Evolutionary conservation across 2,797 vertebrate species (phyloP).

Genomic region (Clamator glandarius): DNA sequence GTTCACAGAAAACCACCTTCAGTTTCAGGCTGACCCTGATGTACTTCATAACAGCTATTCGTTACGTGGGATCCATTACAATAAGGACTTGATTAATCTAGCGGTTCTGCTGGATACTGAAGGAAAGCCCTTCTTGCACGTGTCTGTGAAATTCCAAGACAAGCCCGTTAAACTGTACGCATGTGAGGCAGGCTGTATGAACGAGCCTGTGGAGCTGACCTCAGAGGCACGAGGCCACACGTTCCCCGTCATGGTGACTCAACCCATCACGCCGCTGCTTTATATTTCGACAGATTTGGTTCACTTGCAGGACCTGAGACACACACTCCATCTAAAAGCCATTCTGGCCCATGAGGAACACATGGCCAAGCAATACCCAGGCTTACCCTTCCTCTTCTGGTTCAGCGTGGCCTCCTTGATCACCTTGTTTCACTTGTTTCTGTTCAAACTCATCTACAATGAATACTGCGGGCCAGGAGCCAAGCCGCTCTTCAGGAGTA

Average conservation of each 20-base stretch:
- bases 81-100: constrained; percentile 90
- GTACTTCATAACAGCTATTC: constrained; percentile 97
- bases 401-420: constrained; percentile 98
- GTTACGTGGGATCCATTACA: constrained; percentile 92
- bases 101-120: constrained; percentile 88
- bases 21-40: constrained; percentile 95
- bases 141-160: constrained; percentile 91
- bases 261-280: constrained; percentile 93
- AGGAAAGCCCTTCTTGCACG: constrained; percentile 92
- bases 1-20: constrained; percentile 98
- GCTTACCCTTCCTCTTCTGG: constrained; percentile 97
- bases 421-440: constrained; percentile 96
- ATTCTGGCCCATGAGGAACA: constrained; percentile 98
- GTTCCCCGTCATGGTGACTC: constrained; percentile 95
- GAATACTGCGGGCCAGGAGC: constrained; percentile 97
- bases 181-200: constrained; percentile 94
- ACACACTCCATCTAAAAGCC: constrained; percentile 95
- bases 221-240: constrained; percentile 88
- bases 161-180: constrained; percentile 90
- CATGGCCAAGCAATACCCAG: constrained; percentile 96
- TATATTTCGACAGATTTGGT: constrained; percentile 94
- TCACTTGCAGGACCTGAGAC: constrained; percentile 93
- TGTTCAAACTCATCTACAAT: constrained; percentile 99
- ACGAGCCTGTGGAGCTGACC: constrained; percentile 95
- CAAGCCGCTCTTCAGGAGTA: constrained; percentile 97